Conservation (phyloP, 2,797 vertebrate genomes). For the Acrossocheilus fasciatus region DNA sequence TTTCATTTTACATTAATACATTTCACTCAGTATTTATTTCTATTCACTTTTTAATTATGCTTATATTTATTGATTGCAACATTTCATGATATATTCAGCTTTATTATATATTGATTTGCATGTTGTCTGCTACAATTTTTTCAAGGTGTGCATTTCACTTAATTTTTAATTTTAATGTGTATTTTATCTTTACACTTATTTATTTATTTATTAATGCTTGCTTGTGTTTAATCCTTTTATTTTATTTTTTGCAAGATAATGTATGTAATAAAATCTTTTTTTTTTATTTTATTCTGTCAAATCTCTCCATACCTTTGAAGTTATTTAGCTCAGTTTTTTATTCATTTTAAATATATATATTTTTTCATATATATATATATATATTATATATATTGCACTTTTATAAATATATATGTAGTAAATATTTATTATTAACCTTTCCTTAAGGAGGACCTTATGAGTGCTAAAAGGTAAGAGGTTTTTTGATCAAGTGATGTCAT, state of each 20-base stretch:
- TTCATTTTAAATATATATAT: too few relatives aligned
- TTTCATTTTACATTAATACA: not conserved
- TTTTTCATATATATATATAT: too few relatives aligned
- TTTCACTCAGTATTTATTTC: not conserved
- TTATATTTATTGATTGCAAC: not conserved
- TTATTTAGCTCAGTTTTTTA: not conserved
- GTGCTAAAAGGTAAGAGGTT: not conserved
- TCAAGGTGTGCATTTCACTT: not conserved
- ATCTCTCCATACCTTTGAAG: not conserved
- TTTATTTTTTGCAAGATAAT: not conserved
- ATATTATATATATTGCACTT: too few relatives aligned
- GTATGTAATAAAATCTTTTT: not conserved
- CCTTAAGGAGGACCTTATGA: not conserved
- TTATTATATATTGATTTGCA: not conserved
- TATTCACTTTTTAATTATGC: not conserved
- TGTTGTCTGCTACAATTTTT: not conserved
- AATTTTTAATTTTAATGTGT: not conserved
- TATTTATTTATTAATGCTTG: too few relatives aligned
- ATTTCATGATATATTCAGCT: not conserved
- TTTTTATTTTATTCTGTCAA: not conserved
- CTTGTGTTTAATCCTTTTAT: not conserved
- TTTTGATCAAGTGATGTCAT: not conserved
- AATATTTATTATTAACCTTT: not conserved
- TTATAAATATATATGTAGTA: too few relatives aligned
- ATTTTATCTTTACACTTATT: not conserved